phyloP scores from a whole-genome alignment of 2,797 vertebrate species.

The Zalophus californianus region DNA sequence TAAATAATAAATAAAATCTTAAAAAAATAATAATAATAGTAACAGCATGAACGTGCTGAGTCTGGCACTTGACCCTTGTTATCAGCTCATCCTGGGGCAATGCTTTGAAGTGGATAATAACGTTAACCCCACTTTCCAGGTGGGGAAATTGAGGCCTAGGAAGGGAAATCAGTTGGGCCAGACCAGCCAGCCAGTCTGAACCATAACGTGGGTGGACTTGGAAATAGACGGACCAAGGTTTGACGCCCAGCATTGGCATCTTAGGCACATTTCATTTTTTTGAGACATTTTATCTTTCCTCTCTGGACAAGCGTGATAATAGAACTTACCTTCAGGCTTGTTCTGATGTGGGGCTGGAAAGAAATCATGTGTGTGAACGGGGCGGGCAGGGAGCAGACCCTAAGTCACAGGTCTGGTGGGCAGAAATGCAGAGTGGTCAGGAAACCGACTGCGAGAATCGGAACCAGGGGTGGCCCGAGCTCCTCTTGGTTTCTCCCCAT shows the following conservation, averaged over 20 bases:
- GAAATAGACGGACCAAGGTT: background rate
- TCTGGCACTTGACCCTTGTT: background rate
- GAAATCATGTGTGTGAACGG: background rate
- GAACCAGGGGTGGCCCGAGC: accelerated
- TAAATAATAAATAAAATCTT: too few species aligned
- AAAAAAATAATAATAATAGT: too few species aligned
- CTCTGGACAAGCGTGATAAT: constrained; percentile 36
- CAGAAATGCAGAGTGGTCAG: background rate
- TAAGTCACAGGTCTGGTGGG: background rate
- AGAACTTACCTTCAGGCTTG: background rate
- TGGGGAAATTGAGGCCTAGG: background rate
- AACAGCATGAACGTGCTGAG: too few species aligned
- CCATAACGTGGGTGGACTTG: background rate
- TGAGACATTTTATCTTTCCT: constrained; percentile 29
- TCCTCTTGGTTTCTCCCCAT: background rate
- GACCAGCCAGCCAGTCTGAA: background rate
- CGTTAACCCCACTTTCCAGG: background rate
- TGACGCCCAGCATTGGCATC: background rate
- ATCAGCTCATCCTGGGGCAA: background rate
- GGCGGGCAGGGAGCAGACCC: background rate
- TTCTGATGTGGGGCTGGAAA: background rate
- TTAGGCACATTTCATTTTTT: background rate
- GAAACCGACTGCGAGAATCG: accelerated
- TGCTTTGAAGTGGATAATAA: background rate
- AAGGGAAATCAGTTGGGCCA: background rate